Evolutionary conservation across 2,113 vertebrate species (phyloP).

Genomic region (Crotophaga sulcirostris): DNA sequence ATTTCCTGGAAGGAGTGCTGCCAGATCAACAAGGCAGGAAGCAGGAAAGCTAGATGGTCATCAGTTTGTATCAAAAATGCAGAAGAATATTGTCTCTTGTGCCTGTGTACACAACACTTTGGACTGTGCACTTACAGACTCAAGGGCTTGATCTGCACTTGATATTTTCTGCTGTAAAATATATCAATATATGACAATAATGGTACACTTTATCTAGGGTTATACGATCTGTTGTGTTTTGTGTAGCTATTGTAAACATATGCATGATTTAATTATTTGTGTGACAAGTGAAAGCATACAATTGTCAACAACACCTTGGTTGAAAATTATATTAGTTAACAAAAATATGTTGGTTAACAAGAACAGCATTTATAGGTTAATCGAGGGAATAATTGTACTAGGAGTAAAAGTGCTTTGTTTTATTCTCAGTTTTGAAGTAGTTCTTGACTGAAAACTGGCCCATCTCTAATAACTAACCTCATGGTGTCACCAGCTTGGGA

Average conservation of each 20-base stretch:
- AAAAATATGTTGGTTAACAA: not conserved
- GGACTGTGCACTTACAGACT: not conserved
- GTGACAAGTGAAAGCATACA: not conserved
- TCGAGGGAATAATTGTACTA: not conserved
- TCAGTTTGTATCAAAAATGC: not conserved
- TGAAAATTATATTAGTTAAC: not conserved
- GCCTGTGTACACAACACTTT: not conserved
- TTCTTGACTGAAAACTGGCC: not conserved
- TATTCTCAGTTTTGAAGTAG: conserved; percentile 2
- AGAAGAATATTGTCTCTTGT: not conserved
- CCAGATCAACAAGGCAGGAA: not conserved
- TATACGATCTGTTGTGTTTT: not conserved
- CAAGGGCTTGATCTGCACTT: not conserved
- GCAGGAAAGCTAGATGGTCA: not conserved
- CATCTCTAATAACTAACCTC: not conserved
- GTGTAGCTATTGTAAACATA: not conserved
- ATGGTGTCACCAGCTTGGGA: not conserved
- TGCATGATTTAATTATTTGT: not conserved
- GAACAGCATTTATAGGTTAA: not conserved
- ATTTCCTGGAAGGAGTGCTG: not conserved
- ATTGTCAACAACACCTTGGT: not conserved
- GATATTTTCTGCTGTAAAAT: not conserved
- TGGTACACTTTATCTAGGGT: not conserved
- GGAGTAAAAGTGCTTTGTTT: not conserved
- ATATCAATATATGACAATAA: not conserved